Evolutionary conservation across 2,113 vertebrate genomes (phyloP).

Genomic region (Paracanthobrama guichenoti): DNA sequence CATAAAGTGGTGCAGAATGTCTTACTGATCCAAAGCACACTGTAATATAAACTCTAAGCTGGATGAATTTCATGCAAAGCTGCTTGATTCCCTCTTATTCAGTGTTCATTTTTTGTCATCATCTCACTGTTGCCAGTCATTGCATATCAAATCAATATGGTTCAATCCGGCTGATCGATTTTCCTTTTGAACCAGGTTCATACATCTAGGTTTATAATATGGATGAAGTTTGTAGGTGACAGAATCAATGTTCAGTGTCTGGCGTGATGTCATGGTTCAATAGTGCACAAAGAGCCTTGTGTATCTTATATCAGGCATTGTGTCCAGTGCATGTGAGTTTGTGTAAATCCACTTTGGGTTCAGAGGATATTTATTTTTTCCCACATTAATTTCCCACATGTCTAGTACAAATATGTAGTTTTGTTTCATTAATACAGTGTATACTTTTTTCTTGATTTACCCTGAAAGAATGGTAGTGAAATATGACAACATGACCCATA

Average conservation of each 20-base stretch:
- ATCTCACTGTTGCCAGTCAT: not conserved
- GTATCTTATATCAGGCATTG: not conserved
- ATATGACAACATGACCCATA: too few species aligned
- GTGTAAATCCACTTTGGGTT: too few species aligned
- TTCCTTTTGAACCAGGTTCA: conserved; percentile 8
- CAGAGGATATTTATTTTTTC: too few species aligned
- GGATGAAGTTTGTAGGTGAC: conserved; percentile 18
- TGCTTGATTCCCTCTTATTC: not conserved
- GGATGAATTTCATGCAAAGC: not conserved
- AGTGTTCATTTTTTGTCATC: not conserved
- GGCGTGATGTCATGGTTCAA: conserved; percentile 1
- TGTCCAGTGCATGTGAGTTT: not conserved
- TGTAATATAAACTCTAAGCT: not conserved
- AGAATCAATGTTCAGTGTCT: conserved; percentile 16
- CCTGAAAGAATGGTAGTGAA: too few species aligned
- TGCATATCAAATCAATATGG: conserved; percentile 27
- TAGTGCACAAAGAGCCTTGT: not conserved
- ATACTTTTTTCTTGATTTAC: too few species aligned
- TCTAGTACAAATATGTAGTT: too few species aligned
- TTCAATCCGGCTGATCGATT: conserved; percentile 4
- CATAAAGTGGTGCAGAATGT: too few species aligned
- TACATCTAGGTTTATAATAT: conserved; percentile 7
- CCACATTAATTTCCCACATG: too few species aligned
- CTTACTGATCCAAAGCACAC: not conserved
- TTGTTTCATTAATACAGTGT: too few species aligned